Evolutionary conservation across 1,140 invertebrate genomes (phyloP).

Genomic region (Manduca sexta): DNA sequence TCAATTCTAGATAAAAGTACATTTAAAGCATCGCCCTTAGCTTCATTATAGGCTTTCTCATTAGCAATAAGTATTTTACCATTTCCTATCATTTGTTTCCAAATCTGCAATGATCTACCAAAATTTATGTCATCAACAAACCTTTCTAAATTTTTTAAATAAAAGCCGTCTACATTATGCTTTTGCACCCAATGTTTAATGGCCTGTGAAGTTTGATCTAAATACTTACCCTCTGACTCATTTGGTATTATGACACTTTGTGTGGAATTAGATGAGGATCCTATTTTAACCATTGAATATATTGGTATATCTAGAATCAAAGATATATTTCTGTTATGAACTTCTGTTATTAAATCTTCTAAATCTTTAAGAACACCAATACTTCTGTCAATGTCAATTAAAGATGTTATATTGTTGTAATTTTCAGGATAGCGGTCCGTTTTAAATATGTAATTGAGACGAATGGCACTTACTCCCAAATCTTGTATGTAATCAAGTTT

Average conservation of each 20-base stretch:
- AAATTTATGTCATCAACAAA: constrained; percentile 67
- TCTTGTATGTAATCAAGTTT: constrained; percentile 80
- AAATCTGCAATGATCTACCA: constrained; percentile 73
- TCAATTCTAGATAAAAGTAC: constrained; percentile 78
- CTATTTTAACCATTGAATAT: constrained; percentile 72
- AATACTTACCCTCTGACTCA: constrained; percentile 29
- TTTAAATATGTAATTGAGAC: constrained; percentile 84
- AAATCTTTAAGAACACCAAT: constrained; percentile 81
- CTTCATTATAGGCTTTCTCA: constrained; percentile 72
- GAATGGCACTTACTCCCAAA: constrained; percentile 78
- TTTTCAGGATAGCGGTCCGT: constrained; percentile 81
- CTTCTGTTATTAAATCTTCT: constrained; percentile 71
- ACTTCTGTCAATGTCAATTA: constrained; percentile 76
- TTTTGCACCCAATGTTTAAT: constrained; percentile 77
- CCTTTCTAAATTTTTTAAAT: constrained; percentile 80
- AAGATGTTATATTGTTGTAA: constrained; percentile 77
- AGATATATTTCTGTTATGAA: constrained; percentile 80
- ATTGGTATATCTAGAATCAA: constrained; percentile 85
- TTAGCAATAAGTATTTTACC: constrained; percentile 80
- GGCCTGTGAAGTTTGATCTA: constrained; percentile 69
- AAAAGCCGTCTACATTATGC: constrained; percentile 85
- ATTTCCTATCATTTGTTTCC: constrained; percentile 78
- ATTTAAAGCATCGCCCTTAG: constrained; percentile 53
- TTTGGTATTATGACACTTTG: constrained; percentile 30
- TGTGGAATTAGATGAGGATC: constrained; percentile 32